Base-by-base conservation (phyloP, 2,797 vertebrate species). In the Lagorchestes hirsutus region DNA sequence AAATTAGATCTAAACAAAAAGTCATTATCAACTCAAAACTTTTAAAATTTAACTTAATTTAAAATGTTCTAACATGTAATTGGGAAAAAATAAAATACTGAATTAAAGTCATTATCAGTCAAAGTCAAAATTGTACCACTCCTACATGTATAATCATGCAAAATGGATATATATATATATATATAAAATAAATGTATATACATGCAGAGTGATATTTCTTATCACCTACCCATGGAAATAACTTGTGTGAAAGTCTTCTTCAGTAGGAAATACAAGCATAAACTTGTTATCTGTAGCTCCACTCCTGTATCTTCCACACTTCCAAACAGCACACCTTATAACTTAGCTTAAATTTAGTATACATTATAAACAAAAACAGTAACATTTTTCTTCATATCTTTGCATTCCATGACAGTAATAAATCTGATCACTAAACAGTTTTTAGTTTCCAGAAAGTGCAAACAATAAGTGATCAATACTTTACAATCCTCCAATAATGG, bases 61-160 rank as follows among this genome's bases (percentile, higher is more conserved):
- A 58, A 74, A 74, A 34, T 74, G 28, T 40, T 40, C 24, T 74
- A 24, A 22, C n/a, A 74, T 74, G n/a, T 74, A 74, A 74, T 74
- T 74, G 18, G n/a, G 18, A 2, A 40, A 74, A 74, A 74, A 40
- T 74, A 67, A 34, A 34, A 67, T 74, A 40, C 22, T 74, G n/a
- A 12, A 59, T 59, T 55, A 96, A 97, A 98, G 95, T 97, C 96
- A 98, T 96, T 94, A 96, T 98, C 54, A 98, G 98, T 98, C 98
- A 98, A 46, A 99, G 99, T 99, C 99, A 99, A 99, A 98, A 99
- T 99, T 99, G 99, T 99, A 99, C 99, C 98, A 99, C 99, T 99
- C 98, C 98, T 98, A 98, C 98, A 99, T 98, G 99, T 98, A 98
- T 98, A 99, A 98, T 98, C 99, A 99, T 99, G 99, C 99, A 99